Percentiles rank a stretch among this genome's conserved stretches.
Conservation (phyloP, 1,140 invertebrate species). For the Drosophila miranda region DNA sequence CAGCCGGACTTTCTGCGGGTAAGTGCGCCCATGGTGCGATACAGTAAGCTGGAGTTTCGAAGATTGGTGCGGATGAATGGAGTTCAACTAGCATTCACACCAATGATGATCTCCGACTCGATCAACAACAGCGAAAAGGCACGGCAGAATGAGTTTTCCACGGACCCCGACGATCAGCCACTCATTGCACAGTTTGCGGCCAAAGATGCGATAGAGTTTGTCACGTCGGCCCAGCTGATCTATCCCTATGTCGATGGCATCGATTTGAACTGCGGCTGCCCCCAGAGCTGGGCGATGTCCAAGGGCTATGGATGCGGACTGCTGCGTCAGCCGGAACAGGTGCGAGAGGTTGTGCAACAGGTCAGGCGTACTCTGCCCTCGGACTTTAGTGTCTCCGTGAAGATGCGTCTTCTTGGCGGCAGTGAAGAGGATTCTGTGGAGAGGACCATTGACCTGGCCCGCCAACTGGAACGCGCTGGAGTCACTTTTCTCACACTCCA, state of each 20-base stretch:
- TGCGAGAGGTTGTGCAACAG: constrained; percentile 91
- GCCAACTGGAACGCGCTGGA: constrained; percentile 91
- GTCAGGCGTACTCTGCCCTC: constrained; percentile 88
- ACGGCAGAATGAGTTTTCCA: constrained; percentile 94
- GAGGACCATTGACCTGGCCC: constrained; percentile 85
- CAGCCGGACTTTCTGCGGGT: constrained; percentile 86
- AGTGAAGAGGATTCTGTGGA: constrained; percentile 61
- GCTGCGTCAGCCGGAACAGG: constrained; percentile 91
- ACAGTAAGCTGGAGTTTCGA: constrained; percentile 88
- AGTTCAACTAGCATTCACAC: constrained; percentile 96
- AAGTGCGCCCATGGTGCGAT: constrained; percentile 97
- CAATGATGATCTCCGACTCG: constrained; percentile 97
- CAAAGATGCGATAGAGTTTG: constrained; percentile 91
- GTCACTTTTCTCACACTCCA: constrained; percentile 95
- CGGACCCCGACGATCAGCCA: constrained; percentile 90
- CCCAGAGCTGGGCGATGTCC: constrained; percentile 96
- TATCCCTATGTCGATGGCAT: constrained; percentile 92
- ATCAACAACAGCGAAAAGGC: constrained; percentile 95
- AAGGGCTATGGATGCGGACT: constrained; percentile 95
- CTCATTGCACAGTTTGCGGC: constrained; percentile 98
- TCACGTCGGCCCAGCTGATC: constrained; percentile 91
- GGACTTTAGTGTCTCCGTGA: constrained; percentile 94
- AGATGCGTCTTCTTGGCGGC: constrained; percentile 90
- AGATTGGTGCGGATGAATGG: constrained; percentile 85
- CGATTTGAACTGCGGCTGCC: constrained; percentile 98